A percentile compares a stretch with the other conserved stretches of the same genome.
Conservation (phyloP, 2,113 vertebrate species). For the Micronisus gabar region DNA sequence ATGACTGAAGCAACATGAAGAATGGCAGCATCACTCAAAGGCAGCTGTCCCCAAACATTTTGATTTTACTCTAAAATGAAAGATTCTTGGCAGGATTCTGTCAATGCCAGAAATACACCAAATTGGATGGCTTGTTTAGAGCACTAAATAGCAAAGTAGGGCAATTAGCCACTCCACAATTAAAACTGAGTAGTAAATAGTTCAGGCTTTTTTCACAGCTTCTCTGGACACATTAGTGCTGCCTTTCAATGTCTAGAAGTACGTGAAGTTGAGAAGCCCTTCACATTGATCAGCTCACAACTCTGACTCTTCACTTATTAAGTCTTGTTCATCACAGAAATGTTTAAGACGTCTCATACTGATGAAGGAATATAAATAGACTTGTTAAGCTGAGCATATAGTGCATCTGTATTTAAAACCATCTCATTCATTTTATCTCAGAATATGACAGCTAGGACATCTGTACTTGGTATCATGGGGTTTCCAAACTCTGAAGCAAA, state of each 20-base stretch:
- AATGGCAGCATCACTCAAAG: background rate
- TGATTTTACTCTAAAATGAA: constrained; percentile 9
- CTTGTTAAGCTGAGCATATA: background rate
- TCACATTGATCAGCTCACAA: background rate
- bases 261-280: background rate
- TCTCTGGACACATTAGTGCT: background rate
- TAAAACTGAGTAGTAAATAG: background rate
- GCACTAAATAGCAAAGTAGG: background rate
- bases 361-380: background rate
- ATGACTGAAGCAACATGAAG: background rate
- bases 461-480: background rate
- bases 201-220: background rate
- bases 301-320: background rate
- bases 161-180: background rate
- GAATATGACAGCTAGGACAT: background rate
- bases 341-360: background rate
- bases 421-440: background rate
- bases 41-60: background rate
- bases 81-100: background rate
- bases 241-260: background rate
- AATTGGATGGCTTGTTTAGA: background rate
- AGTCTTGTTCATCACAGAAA: background rate
- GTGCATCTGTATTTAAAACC: background rate
- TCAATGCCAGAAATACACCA: background rate
- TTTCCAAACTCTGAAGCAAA: background rate